phyloP scores from a whole-genome alignment of 2,797 vertebrate genomes.

The Philypnodon macrostomus region DNA sequence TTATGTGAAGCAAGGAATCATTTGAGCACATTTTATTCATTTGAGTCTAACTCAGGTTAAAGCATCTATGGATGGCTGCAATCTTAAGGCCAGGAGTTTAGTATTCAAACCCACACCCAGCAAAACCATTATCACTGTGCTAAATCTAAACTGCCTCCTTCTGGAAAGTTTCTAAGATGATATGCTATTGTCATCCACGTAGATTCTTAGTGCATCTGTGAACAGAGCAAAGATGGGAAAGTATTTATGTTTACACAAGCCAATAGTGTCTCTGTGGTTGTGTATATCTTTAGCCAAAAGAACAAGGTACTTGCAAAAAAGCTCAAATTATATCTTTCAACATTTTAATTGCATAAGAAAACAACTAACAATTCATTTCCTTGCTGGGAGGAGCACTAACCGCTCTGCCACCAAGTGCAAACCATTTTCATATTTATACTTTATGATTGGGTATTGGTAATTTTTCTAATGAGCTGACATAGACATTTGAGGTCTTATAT shows the following conservation, averaged over 20 bases:
- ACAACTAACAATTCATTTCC: too few relatives aligned
- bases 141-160: slow-evolving; percentile 33
- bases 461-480: too few relatives aligned
- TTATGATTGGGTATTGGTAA: too few relatives aligned
- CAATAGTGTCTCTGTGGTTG: too few relatives aligned
- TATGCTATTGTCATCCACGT: slow-evolving; percentile 30
- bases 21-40: slow-evolving; percentile 33
- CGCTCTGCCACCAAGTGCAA: too few relatives aligned
- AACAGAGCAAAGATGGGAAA: slow-evolving; percentile 5
- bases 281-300: too few relatives aligned
- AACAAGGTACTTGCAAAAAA: too few relatives aligned
- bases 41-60: slow-evolving; percentile 43
- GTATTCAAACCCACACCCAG: slow-evolving; percentile 51
- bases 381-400: too few relatives aligned
- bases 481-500: slow-evolving; percentile 31
- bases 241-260: background rate
- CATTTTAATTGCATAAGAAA: too few relatives aligned
- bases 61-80: slow-evolving; percentile 35
- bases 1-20: slow-evolving; percentile 33
- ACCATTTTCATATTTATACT: too few relatives aligned
- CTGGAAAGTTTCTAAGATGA: slow-evolving; percentile 32
- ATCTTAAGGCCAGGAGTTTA: slow-evolving; percentile 49
- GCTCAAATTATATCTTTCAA: too few relatives aligned
- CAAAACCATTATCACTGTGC: slow-evolving; percentile 41
- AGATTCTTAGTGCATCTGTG: slow-evolving; percentile 8